A percentile compares a stretch with the other conserved stretches of the same genome.
These are phyloP conservation scores for Rhyzopertha dominica DNA, from an alignment of 1,140 invertebrate genomes.

Conservation along the genomic window DNA sequence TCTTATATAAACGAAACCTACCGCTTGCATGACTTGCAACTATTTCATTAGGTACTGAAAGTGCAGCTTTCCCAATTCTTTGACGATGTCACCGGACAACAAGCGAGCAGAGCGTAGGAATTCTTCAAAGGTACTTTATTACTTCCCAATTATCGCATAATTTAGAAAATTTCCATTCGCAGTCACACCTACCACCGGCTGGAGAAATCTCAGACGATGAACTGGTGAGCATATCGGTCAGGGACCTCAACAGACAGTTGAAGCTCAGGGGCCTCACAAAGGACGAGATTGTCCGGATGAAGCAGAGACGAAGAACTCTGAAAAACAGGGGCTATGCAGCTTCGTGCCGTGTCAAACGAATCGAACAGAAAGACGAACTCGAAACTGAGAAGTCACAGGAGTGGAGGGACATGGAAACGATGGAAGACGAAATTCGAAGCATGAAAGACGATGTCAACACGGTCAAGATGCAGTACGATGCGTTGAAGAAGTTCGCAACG, in stretches of 20 bases:
- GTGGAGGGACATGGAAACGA: constrained; percentile 77
- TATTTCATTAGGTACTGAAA: no score
- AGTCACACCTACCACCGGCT: no score
- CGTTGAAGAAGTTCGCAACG: constrained; percentile 76
- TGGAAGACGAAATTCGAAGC: constrained; percentile 72
- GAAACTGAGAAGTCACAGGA: constrained; percentile 85
- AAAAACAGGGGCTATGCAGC: constrained; percentile 93
- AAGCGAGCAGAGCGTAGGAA: no score
- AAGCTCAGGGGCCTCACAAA: constrained; percentile 78
- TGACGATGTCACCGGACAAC: no score
- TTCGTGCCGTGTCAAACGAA: constrained; percentile 86
- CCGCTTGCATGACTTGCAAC: no score
- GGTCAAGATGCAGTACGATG: constrained; percentile 74
- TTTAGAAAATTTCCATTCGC: no score
- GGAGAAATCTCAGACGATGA: constrained; percentile 89
- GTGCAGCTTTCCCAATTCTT: no score
- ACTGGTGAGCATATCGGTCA: constrained; percentile 81
- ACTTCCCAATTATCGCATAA: no score
- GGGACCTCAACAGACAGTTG: constrained; percentile 83
- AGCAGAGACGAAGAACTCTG: constrained; percentile 80
- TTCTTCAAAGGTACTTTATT: no score
- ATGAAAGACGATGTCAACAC: constrained; percentile 73
- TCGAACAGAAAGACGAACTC: constrained; percentile 82
- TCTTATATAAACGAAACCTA: no score
- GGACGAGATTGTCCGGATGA: constrained; percentile 88